Evolutionary conservation across 2,888 invertebrate species (phyloP), one percentile per base, ranked within the genome.

Genomic region (Sinohyriopsis cumingii): DNA sequence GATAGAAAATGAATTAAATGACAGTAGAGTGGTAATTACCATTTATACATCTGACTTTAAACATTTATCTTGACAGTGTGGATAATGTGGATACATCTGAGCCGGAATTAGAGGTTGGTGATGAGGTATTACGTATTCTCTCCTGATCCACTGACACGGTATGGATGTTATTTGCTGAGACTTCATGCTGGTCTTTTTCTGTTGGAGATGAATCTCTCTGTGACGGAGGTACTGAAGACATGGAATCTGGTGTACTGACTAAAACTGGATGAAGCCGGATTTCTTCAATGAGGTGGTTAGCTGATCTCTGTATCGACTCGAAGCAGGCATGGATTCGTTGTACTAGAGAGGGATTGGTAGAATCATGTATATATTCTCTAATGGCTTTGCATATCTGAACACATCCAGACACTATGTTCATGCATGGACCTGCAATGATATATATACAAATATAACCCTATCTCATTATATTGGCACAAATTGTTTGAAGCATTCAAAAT

Each of bases 331-430:
- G 73, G 59, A 65, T 72, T 59, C 75, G 75, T 59, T 77, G 75
- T 53, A 70, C 55, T 54, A 73, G 73, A 66, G 71, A 62, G 12
- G 71, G 60, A 59, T 77, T 73, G 54, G 57, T 68, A 5, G 71
- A 76, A 70, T 86, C 85, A 25, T 85, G 84, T 45, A 86, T 83
- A 18, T 87, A 81, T 56, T 87, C 87, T 25, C 84, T 82, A 6
- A 88, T 80, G 3, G 87, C 82, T 59, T 83, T 81, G 75, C 87
- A 87, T 25, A 88, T 81, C 78, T 89, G 87, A 6, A 89, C 84
- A 69, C 86, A 87, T 20, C 88, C 85, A 1, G 89, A 87, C 15
- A 87, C 87, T 18, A 89, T 84, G 63, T 87, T 87, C 86, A 89
- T 85, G 76, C 86, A 87, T n/a, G 86, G 84, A 66, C 88, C 88